Percentiles rank a stretch among this genome's conserved stretches.
phyloP scores from a whole-genome alignment of 2,797 vertebrate species.

The Spondyliosoma cantharus region DNA sequence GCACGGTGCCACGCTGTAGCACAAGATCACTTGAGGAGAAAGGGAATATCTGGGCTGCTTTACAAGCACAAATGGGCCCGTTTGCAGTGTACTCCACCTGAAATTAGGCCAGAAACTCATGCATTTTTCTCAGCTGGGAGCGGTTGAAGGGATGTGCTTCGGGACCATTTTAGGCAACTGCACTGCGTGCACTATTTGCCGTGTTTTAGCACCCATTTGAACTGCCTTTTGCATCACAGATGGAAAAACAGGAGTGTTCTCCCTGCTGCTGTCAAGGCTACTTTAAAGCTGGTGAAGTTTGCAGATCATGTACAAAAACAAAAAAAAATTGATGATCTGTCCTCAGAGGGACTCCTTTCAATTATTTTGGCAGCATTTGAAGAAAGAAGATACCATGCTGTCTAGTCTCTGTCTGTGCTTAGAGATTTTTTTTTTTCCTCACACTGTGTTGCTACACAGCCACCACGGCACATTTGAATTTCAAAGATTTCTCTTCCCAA shows the following conservation, averaged over 20 bases:
- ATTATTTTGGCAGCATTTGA: conserved; percentile 72
- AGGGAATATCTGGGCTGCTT: conserved; percentile 50
- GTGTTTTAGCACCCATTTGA: conserved; percentile 68
- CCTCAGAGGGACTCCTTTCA: conserved; percentile 71
- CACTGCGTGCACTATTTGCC: conserved; percentile 51
- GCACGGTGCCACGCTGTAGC: conserved; percentile 24
- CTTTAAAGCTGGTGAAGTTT: conserved; percentile 64
- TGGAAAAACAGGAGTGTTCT: conserved; percentile 62
- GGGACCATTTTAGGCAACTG: conserved; percentile 55
- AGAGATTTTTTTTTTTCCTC: conserved; percentile 51
- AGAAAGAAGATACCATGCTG: conserved; percentile 45
- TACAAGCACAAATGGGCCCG: conserved; percentile 48
- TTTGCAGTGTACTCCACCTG: conserved; percentile 63
- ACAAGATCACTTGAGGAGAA: conserved; percentile 57
- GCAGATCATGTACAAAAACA: conserved; percentile 57
- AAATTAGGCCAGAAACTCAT: conserved; percentile 68
- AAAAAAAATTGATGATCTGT: conserved; percentile 69
- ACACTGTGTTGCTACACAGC: conserved; percentile 45
- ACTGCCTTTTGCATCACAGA: conserved; percentile 66
- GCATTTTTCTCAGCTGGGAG: conserved; percentile 57
- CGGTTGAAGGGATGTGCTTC: conserved; percentile 48
- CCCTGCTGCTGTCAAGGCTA: conserved; percentile 62
- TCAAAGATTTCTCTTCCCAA: conserved; percentile 70
- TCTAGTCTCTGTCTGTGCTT: conserved; percentile 50
- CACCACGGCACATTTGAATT: conserved; percentile 67